Conservation (phyloP, 1,140 invertebrate species). For the Tenebrio molitor region DNA sequence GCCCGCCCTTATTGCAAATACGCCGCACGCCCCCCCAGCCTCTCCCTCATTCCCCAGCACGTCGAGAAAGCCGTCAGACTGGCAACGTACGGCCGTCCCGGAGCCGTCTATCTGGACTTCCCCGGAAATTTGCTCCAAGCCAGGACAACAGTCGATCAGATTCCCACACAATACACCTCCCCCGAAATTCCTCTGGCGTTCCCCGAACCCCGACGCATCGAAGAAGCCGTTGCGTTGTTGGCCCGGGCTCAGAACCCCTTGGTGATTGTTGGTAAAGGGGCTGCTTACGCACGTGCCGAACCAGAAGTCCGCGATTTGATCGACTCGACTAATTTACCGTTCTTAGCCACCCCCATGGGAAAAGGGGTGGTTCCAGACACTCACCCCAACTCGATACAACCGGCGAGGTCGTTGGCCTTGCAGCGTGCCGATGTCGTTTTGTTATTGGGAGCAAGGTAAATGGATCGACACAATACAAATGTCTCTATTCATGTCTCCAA, state of each 20-base stretch:
- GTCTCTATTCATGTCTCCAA: too few relatives aligned
- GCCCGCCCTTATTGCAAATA: conserved; percentile 92
- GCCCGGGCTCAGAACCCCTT: conserved; percentile 83
- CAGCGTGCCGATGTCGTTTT: conserved; percentile 91
- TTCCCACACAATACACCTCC: conserved; percentile 67
- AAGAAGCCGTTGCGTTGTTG: conserved; percentile 79
- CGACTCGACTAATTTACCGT: conserved; percentile 81
- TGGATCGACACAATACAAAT: too few relatives aligned
- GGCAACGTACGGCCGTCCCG: conserved; percentile 89
- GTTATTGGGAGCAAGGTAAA: conserved; percentile 90
- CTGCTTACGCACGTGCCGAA: conserved; percentile 87
- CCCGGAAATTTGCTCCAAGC: conserved; percentile 85
- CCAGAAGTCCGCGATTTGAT: conserved; percentile 78
- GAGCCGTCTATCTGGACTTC: conserved; percentile 90
- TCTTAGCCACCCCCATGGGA: conserved; percentile 96
- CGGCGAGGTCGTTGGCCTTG: conserved; percentile 88
- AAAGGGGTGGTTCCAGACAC: conserved; percentile 93
- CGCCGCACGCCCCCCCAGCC: conserved; percentile 85
- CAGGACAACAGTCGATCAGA: conserved; percentile 65
- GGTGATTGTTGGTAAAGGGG: conserved; percentile 95
- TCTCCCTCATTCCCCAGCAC: conserved; percentile 87
- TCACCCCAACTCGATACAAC: conserved; percentile 82
- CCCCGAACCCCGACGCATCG: conserved; percentile 77
- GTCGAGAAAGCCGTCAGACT: conserved; percentile 93
- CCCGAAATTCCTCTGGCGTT: conserved; percentile 76